Percentiles rank a stretch among this genome's conserved stretches.
Evolutionary conservation across 2,888 invertebrate genomes (phyloP).

Genomic region (Steinernema hermaphroditum): DNA sequence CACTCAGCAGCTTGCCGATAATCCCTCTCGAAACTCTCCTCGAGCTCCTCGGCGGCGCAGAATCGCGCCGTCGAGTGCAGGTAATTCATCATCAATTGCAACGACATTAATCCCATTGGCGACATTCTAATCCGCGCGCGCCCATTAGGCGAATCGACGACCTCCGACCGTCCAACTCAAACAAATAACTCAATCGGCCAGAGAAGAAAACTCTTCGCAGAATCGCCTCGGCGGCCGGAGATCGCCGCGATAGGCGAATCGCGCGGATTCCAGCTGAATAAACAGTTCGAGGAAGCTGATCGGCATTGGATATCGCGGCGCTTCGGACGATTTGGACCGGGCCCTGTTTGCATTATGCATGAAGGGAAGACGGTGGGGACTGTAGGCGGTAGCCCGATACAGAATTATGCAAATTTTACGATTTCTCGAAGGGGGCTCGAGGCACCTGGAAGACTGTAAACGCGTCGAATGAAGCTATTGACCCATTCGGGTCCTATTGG

Average conservation of each 20-base stretch:
- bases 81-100: conserved; percentile 29
- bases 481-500: no score
- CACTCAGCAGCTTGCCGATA: no score
- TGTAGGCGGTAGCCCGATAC: background rate
- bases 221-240: background rate
- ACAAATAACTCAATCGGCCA: conserved; percentile 4
- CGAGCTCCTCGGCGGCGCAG: background rate
- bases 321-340: conserved; percentile 1
- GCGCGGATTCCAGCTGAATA: conserved; percentile 31
- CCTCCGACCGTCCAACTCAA: conserved; percentile 28
- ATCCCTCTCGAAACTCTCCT: background rate
- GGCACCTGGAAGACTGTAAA: background rate
- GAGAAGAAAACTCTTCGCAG: background rate
- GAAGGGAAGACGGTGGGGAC: background rate
- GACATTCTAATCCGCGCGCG: conserved; percentile 31
- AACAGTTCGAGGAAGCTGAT: conserved; percentile 25
- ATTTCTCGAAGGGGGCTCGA: background rate
- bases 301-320: background rate
- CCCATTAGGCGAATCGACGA: conserved; percentile 30
- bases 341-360: conserved; percentile 26
- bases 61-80: conserved; percentile 23
- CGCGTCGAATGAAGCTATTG: no score
- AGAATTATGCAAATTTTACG: conserved; percentile 29
- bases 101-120: conserved; percentile 31
- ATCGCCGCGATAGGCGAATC: conserved; percentile 6